Evolutionary conservation across 2,797 vertebrate species (phyloP).

Genomic region (Morus bassanus): DNA sequence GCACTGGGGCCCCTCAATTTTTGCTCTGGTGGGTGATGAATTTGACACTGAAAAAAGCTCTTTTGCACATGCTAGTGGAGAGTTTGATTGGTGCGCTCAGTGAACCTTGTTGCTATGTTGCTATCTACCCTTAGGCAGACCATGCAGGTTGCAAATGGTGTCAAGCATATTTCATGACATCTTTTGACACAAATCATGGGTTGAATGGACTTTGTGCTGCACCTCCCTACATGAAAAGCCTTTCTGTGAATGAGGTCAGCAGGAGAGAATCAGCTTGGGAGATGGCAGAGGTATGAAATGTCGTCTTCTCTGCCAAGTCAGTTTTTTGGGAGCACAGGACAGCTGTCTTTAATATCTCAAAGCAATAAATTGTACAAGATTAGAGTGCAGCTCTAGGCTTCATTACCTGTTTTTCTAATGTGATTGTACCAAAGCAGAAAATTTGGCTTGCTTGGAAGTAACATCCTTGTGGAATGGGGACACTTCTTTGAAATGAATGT

Average conservation of each 20-base stretch:
- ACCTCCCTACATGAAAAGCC: neutral
- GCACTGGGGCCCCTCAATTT: neutral
- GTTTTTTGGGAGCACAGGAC: neutral
- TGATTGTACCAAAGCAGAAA: neutral
- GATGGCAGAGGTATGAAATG: neutral
- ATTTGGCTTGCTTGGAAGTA: constrained; percentile 3
- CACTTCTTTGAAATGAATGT: neutral
- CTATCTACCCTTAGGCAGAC: neutral
- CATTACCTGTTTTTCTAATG: neutral
- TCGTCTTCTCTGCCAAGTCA: neutral
- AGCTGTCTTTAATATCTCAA: neutral
- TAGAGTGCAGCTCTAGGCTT: neutral
- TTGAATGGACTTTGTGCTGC: neutral
- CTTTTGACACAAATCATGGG: neutral
- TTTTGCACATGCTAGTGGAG: neutral
- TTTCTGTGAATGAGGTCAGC: neutral
- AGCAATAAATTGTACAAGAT: neutral
- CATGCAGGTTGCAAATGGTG: neutral
- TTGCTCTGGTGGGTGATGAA: neutral
- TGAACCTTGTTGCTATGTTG: neutral
- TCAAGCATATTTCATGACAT: neutral
- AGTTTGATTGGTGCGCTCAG: neutral
- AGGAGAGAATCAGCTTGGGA: neutral
- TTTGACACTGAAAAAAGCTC: neutral
- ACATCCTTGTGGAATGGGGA: neutral